A percentile compares a stretch with the other conserved stretches of the same genome.
These are phyloP conservation scores for Melanogrammus aeglefinus DNA, from an alignment of 2,797 vertebrate genomes.

Conservation along the genomic window DNA sequence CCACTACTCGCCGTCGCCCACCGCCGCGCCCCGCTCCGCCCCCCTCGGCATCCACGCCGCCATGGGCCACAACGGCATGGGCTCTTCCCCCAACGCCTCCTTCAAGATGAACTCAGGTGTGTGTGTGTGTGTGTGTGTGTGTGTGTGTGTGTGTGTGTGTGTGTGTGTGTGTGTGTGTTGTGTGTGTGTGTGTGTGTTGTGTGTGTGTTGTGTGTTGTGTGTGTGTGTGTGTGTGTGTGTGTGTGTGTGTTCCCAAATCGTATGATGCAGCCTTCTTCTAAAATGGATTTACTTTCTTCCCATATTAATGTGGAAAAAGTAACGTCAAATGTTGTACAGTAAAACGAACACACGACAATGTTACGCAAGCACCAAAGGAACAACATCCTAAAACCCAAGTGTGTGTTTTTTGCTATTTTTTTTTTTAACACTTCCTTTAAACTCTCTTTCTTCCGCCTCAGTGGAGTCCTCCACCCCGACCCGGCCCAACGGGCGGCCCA, in stretches of 20 bases:
- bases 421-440: too few species aligned
- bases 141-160: not conserved
- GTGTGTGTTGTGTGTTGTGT: slow-evolving; percentile 48
- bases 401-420: not conserved
- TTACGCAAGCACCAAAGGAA: not conserved
- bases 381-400: not conserved
- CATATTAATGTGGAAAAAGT: not conserved
- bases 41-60: slow-evolving; percentile 81
- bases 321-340: not conserved
- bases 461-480: slow-evolving; percentile 78
- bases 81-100: slow-evolving; percentile 60
- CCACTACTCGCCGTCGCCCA: slow-evolving; percentile 82
- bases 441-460: slow-evolving; percentile 27
- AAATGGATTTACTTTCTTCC: too few species aligned
- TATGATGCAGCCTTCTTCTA: not conserved
- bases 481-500: slow-evolving; percentile 76
- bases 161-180: not conserved
- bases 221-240: slow-evolving; percentile 35
- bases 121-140: not conserved
- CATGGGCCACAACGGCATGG: slow-evolving; percentile 62
- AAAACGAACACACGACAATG: not conserved
- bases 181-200: slow-evolving; percentile 39
- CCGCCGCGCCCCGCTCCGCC: slow-evolving; percentile 56
- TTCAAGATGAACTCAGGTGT: slow-evolving; percentile 69
- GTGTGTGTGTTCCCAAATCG: not conserved